Percentiles rank a stretch among this genome's conserved stretches.
These are phyloP conservation scores for Anaspis maculata DNA, from an alignment of 2,888 invertebrate species.

Conservation along the genomic window DNA sequence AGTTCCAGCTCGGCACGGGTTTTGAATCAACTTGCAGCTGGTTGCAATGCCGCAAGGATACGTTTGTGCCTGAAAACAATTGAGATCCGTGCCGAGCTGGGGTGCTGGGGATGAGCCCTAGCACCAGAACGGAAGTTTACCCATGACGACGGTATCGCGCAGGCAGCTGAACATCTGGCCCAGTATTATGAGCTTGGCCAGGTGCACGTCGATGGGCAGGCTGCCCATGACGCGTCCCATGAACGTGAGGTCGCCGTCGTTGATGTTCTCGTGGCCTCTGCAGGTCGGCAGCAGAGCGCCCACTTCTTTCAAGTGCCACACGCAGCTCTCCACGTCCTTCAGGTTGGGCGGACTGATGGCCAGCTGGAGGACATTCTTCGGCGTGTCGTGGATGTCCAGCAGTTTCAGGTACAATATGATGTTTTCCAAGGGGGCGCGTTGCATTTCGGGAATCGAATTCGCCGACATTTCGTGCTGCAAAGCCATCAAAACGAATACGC, in stretches of 20 bases:
- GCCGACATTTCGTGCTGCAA: slow-evolving; percentile 12
- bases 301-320: slow-evolving; percentile 78
- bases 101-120: too few relatives aligned
- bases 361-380: slow-evolving; percentile 67
- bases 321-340: slow-evolving; percentile 69
- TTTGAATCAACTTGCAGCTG: too few relatives aligned
- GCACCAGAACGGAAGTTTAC: slow-evolving; percentile 31
- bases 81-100: slow-evolving; percentile 2
- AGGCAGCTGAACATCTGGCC: slow-evolving; percentile 81
- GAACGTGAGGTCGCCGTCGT: slow-evolving; percentile 81
- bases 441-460: slow-evolving; percentile 65
- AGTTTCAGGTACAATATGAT: slow-evolving; percentile 74
- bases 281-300: slow-evolving; percentile 66
- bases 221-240: slow-evolving; percentile 75
- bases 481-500: slow-evolving; percentile 1
- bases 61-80: too few relatives aligned
- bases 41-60: too few relatives aligned
- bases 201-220: slow-evolving; percentile 73
- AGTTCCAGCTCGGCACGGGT: neutral
- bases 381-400: slow-evolving; percentile 71
- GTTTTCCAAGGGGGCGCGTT: slow-evolving; percentile 71
- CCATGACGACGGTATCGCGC: slow-evolving; percentile 80
- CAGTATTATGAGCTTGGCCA: slow-evolving; percentile 76
- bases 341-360: slow-evolving; percentile 84
- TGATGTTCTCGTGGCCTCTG: slow-evolving; percentile 29